Conservation (phyloP, 2,113 vertebrate genomes). For the Erinaceus europaeus region DNA sequence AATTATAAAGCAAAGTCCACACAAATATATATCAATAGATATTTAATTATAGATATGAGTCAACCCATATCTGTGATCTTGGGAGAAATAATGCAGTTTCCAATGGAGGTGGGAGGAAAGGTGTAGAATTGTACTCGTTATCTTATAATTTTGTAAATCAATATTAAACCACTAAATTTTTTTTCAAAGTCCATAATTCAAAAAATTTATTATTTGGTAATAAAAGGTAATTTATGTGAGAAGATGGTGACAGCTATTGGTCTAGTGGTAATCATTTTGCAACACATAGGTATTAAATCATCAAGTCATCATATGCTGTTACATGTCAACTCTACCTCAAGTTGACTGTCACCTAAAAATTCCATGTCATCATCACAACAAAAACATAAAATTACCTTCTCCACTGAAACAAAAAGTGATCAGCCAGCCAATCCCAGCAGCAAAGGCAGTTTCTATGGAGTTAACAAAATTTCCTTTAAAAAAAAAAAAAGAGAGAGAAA, state of each 20-base stretch:
- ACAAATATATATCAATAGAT: too few species aligned
- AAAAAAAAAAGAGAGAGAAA: too few species aligned
- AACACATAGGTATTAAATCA: background rate
- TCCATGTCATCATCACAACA: conserved; percentile 1
- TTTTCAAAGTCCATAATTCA: too few species aligned
- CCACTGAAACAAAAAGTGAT: conserved; percentile 93
- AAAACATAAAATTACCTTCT: conserved; percentile 86
- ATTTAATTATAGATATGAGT: too few species aligned
- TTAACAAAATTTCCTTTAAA: conserved; percentile 91
- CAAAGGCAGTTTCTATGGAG: conserved; percentile 90
- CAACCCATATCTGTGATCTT: too few species aligned
- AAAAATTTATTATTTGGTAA: too few species aligned
- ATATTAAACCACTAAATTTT: too few species aligned
- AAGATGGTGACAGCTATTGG: background rate
- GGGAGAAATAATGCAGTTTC: too few species aligned
- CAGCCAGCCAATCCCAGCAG: conserved; percentile 90
- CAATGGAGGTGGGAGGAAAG: too few species aligned
- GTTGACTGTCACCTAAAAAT: conserved; percentile 1
- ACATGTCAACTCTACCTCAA: background rate
- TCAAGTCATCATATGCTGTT: background rate
- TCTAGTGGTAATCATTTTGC: background rate
- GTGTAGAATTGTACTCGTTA: too few species aligned
- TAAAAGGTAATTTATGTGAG: background rate
- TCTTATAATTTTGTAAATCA: too few species aligned
- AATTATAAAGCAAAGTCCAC: too few species aligned